These are phyloP conservation scores for Tachyglossus aculeatus DNA, from an alignment of 2,797 vertebrate genomes.

Conservation along the genomic window DNA sequence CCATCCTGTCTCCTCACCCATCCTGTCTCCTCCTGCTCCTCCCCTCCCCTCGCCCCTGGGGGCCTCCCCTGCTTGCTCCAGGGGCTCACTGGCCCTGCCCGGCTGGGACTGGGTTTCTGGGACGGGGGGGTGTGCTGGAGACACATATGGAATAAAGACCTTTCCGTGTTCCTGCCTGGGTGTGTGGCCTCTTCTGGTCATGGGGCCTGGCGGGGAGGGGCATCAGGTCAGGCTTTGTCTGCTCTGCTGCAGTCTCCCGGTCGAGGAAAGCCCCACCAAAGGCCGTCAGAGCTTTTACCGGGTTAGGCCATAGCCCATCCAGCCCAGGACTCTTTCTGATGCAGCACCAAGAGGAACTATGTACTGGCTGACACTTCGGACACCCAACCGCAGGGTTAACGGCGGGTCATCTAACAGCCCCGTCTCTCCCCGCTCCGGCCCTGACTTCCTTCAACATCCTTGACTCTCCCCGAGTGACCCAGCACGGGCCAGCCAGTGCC, in stretches of 20 bases:
- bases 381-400: not conserved
- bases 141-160: constrained; percentile 49
- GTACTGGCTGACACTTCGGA: not conserved
- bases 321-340: not conserved
- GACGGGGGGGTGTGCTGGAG: constrained; percentile 22
- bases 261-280: not conserved
- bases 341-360: not conserved
- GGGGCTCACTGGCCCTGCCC: not conserved
- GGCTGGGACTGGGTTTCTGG: constrained; percentile 7
- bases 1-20: not conserved
- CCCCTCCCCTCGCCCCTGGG: not conserved
- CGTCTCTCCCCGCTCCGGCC: no score
- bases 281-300: no score
- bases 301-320: not conserved
- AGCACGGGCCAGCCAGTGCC: not conserved
- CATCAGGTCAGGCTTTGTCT: not conserved
- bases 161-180: not conserved
- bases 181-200: not conserved
- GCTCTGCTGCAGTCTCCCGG: not conserved
- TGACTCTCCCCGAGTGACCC: no score
- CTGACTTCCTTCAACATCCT: no score
- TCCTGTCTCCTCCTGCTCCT: no score
- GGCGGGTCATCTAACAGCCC: no score
- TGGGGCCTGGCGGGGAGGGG: not conserved
- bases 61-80: not conserved